Conservation (phyloP, 2,888 invertebrate genomes). For the Trypoxylon attenuatum region DNA sequence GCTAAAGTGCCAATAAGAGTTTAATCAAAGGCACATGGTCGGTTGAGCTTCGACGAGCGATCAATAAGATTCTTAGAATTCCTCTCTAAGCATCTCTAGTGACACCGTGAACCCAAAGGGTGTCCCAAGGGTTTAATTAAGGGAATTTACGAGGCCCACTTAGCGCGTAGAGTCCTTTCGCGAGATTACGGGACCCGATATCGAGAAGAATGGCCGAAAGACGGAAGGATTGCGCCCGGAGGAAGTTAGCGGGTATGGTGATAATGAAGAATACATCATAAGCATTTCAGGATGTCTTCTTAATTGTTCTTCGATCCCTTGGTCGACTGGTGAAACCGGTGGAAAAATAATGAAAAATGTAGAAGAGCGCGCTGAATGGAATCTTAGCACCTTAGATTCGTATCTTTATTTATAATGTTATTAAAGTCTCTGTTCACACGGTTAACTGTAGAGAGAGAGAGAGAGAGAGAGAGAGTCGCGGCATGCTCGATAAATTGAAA, state of each 20-base stretch:
- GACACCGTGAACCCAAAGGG: no score
- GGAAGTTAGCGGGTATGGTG: slow-evolving; percentile 33
- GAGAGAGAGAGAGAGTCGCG: no score
- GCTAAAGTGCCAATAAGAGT: no score
- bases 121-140: slow-evolving; percentile 8
- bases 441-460: slow-evolving; percentile 48
- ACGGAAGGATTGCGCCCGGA: not conserved
- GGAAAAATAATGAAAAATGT: no score
- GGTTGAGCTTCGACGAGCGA: no score
- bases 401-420: slow-evolving; percentile 70
- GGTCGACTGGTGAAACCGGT: not conserved
- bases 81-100: no score
- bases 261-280: slow-evolving; percentile 28
- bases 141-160: slow-evolving; percentile 2
- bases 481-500: slow-evolving; percentile 54
- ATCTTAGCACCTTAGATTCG: slow-evolving; percentile 43
- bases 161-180: not conserved
- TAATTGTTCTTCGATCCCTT: slow-evolving; percentile 22
- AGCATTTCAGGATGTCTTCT: slow-evolving; percentile 16
- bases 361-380: slow-evolving; percentile 28
- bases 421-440: slow-evolving; percentile 62
- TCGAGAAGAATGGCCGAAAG: slow-evolving; percentile 19
- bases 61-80: no score
- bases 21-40: no score
- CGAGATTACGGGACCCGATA: slow-evolving; percentile 1